These are phyloP conservation scores for Diphyllodes magnificus DNA, from an alignment of 2,113 vertebrate genomes.

Conservation along the genomic window DNA sequence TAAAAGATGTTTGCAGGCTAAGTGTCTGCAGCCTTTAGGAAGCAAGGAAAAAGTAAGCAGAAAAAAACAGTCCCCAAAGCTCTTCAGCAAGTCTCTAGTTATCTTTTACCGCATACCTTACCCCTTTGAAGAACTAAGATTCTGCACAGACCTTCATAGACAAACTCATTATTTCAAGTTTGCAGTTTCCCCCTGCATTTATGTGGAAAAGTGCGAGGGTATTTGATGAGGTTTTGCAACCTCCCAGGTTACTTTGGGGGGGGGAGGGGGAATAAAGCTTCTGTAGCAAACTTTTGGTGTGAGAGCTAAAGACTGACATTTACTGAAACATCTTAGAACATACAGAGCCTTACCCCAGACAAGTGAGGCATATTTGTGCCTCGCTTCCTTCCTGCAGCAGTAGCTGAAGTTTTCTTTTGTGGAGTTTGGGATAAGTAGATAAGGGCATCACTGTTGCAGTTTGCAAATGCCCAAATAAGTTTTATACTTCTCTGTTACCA, in stretches of 20 bases:
- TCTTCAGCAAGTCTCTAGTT: not conserved
- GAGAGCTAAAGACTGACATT: not conserved
- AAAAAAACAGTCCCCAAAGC: not conserved
- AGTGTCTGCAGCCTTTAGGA: not conserved
- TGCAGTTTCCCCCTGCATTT: not conserved
- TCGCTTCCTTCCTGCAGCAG: not conserved
- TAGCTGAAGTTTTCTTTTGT: not conserved
- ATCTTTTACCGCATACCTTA: not conserved
- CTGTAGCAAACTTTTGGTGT: not conserved
- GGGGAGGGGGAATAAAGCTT: not conserved
- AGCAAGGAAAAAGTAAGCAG: not conserved
- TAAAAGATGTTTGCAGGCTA: not conserved
- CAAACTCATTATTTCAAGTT: not conserved
- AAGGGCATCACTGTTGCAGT: rapidly evolving
- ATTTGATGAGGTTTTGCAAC: not conserved
- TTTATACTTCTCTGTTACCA: rapidly evolving
- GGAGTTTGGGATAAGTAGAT: not conserved
- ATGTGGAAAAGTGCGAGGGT: rapidly evolving
- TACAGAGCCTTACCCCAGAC: not conserved
- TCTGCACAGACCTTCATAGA: not conserved
- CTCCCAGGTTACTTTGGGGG: not conserved
- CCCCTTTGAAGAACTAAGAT: not conserved
- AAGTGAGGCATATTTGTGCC: not conserved
- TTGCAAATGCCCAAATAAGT: not conserved
- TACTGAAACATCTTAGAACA: not conserved